Evolutionary conservation across 2,113 vertebrate genomes (phyloP), one percentile per base, ranked within the genome.

Genomic region (Canis aureus): DNA sequence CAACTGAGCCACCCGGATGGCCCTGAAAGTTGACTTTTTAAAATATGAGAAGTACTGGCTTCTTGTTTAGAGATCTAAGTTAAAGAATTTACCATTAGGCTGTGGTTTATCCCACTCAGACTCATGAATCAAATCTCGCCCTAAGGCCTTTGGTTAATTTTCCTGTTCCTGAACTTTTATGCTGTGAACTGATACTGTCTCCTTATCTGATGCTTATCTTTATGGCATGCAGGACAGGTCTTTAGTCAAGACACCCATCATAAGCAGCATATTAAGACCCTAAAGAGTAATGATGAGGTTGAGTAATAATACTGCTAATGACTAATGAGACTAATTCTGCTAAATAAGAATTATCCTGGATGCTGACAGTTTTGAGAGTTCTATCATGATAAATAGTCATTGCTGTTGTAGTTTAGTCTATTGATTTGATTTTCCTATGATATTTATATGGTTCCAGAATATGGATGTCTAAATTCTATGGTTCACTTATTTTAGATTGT

Each of bases 371-470:
- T 84, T 49, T 91, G 17, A 22, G 32, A 23, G 35, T 23, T 89
- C 43, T 53, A 2, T 57, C 29, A 62, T 80, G 23, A 80, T 79
- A 84, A 51, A n/a, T 20, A 27, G 38, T 57, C 8, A 3, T 62
- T 83, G 49, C 38, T 94, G 1, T 94, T 64, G 27, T 32, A 38
- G 19, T 89, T 64, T 74, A 82, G 43, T 94, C 76, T 66, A 60
- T 32, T 49, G 25, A 82, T 64, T 93, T 87, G n/a, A 87, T 80
- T 95, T 91, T 88, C 59, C 22, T 94, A 10, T 96, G 60, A 91
- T 49, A 93, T 87, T 93, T 90, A 57, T 16, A 6, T 91, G 25
- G 17, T 84, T 90, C 55, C 12, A 80, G 57, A 88, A 43, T 93
- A 76, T 53, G 12, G 55, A 71, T 60, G 1, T 87, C 23, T 38